These are phyloP conservation scores for Scaptodrosophila lebanonensis DNA, from an alignment of 1,140 invertebrate species.

Conservation along the genomic window DNA sequence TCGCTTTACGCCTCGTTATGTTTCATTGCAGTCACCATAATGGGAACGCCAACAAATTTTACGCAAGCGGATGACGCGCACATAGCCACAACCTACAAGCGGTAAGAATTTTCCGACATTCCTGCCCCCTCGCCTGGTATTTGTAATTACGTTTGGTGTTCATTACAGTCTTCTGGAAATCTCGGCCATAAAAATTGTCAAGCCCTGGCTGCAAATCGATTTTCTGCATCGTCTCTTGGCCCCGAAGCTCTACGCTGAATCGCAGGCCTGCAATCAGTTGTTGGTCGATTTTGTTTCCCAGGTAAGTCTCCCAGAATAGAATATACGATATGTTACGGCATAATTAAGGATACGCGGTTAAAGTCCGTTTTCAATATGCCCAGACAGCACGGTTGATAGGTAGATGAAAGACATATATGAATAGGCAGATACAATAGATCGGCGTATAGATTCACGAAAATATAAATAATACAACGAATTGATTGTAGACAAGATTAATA, in stretches of 20 bases:
- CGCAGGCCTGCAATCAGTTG: constrained; percentile 44
- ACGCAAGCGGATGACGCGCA: constrained; percentile 56
- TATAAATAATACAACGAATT: no score
- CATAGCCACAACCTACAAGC: constrained; percentile 65
- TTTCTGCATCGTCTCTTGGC: constrained; percentile 53
- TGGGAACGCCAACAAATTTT: constrained; percentile 69
- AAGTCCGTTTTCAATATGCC: no score
- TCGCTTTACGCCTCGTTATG: not conserved
- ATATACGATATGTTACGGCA: no score
- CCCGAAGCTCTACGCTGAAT: constrained; percentile 46
- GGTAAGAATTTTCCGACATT: constrained; percentile 31
- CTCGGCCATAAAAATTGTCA: constrained; percentile 61
- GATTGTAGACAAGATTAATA: no score
- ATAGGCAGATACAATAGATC: no score
- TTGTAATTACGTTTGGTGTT: constrained; percentile 2
- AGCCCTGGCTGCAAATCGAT: constrained; percentile 70
- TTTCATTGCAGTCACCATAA: constrained; percentile 60
- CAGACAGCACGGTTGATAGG: no score
- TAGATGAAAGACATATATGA: no score
- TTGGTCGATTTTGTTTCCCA: constrained; percentile 56
- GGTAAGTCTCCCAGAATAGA: constrained; percentile 12
- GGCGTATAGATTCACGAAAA: no score
- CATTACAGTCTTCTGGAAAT: constrained; percentile 58
- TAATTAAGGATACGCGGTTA: no score
- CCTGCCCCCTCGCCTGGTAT: not conserved